Conservation (phyloP, 1,140 invertebrate genomes). For the Arctopsyche grandis region DNA sequence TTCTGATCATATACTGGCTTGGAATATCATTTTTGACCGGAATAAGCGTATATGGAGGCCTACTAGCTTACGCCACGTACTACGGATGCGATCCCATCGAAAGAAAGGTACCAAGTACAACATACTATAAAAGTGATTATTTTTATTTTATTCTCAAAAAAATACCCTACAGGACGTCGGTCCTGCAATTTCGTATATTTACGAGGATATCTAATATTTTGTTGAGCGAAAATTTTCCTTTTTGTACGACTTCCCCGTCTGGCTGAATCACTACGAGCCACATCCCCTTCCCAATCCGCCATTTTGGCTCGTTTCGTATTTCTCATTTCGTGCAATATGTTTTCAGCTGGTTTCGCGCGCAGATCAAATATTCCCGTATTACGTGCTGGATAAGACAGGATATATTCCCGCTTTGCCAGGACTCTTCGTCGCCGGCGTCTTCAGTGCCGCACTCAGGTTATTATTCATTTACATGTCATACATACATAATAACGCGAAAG, state of each 20-base stretch:
- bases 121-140: background rate
- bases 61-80: conserved; percentile 79
- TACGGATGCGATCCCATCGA: conserved; percentile 77
- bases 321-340: too few species aligned
- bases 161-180: too few species aligned
- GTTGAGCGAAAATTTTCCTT: too few species aligned
- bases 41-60: conserved; percentile 71
- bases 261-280: too few species aligned
- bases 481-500: too few species aligned
- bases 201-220: too few species aligned
- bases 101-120: conserved; percentile 63
- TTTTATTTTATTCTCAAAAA: too few species aligned
- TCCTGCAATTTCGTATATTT: too few species aligned
- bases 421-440: conserved; percentile 75
- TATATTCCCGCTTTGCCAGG: conserved; percentile 71
- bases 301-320: too few species aligned
- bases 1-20: conserved; percentile 49
- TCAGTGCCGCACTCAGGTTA: conserved; percentile 75
- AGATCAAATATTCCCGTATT: conserved; percentile 71
- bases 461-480: background rate
- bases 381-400: conserved; percentile 72
- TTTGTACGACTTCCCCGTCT: too few species aligned
- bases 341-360: conserved; percentile 59
- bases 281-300: too few species aligned
- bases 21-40: conserved; percentile 64